phyloP scores from a whole-genome alignment of 2,888 invertebrate genomes.

The Cheiracanthium punctorium region DNA sequence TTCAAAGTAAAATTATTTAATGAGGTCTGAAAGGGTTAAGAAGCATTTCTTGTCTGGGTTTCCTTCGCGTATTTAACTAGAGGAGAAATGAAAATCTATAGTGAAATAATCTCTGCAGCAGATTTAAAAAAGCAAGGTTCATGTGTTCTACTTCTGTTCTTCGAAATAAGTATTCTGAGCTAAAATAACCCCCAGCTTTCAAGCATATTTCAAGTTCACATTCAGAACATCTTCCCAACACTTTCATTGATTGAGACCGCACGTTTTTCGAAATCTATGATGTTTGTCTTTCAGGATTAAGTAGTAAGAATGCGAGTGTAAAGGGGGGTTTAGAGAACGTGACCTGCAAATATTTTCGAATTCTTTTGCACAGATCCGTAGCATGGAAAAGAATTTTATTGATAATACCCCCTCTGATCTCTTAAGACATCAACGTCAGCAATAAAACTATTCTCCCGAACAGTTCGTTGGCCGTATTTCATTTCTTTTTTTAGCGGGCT shows the following conservation, averaged over 20 bases:
- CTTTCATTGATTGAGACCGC: background rate
- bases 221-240: background rate
- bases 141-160: too few relatives aligned
- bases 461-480: background rate
- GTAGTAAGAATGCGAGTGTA: background rate
- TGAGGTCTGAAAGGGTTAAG: too few relatives aligned
- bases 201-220: background rate
- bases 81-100: too few relatives aligned
- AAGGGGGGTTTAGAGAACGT: constrained; percentile 2
- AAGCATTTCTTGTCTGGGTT: too few relatives aligned
- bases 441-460: background rate
- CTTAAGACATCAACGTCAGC: background rate
- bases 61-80: too few relatives aligned
- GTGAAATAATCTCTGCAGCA: too few relatives aligned
- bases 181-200: too few relatives aligned
- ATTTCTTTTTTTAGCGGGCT: background rate
- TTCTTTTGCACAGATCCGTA: background rate
- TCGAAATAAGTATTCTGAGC: too few relatives aligned
- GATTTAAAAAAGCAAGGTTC: too few relatives aligned
- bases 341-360: constrained; percentile 16
- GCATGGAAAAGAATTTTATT: background rate
- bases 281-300: constrained; percentile 14
- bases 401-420: constrained; percentile 12
- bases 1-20: too few relatives aligned
- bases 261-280: background rate